A percentile compares a stretch with the other conserved stretches of the same genome.
Conservation (phyloP, 2,888 invertebrate species). For the Lepeophtheirus nordmannii region DNA sequence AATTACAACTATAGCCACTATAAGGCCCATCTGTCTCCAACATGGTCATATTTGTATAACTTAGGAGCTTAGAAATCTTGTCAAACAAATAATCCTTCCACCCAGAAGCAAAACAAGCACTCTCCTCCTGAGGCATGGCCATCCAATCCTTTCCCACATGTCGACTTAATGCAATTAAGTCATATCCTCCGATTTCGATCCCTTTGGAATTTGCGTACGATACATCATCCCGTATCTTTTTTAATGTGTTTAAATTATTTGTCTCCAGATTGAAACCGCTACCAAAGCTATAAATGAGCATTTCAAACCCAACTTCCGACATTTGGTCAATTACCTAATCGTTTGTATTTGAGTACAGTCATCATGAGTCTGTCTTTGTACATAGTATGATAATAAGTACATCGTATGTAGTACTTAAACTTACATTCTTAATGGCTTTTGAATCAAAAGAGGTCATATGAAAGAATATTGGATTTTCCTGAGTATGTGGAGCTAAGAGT, state of each 20-base stretch:
- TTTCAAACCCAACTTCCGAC: slow-evolving; percentile 17
- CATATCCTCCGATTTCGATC: slow-evolving; percentile 13
- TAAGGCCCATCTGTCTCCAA: slow-evolving; percentile 17
- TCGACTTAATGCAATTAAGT: slow-evolving; percentile 7
- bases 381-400: too few species aligned
- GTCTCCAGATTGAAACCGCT: slow-evolving; percentile 11
- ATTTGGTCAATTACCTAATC: neutral
- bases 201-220: slow-evolving; percentile 14
- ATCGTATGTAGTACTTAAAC: neutral
- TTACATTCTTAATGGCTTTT: neutral
- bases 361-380: too few species aligned
- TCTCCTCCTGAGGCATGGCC: neutral
- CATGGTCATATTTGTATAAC: slow-evolving; percentile 7
- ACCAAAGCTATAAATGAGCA: slow-evolving; percentile 17
- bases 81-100: slow-evolving; percentile 3
- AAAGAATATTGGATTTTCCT: slow-evolving; percentile 15
- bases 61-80: neutral
- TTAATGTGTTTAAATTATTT: neutral
- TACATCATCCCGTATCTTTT: neutral
- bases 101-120: slow-evolving; percentile 11
- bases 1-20: slow-evolving; percentile 5
- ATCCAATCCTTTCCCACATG: neutral
- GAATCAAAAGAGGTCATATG: slow-evolving; percentile 13
- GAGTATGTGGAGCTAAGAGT: slow-evolving; percentile 11
- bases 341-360: too few species aligned